Percentiles rank a stretch among this genome's conserved stretches.
Conservation (phyloP, 1,140 invertebrate species). For the Orchestia grillus region DNA sequence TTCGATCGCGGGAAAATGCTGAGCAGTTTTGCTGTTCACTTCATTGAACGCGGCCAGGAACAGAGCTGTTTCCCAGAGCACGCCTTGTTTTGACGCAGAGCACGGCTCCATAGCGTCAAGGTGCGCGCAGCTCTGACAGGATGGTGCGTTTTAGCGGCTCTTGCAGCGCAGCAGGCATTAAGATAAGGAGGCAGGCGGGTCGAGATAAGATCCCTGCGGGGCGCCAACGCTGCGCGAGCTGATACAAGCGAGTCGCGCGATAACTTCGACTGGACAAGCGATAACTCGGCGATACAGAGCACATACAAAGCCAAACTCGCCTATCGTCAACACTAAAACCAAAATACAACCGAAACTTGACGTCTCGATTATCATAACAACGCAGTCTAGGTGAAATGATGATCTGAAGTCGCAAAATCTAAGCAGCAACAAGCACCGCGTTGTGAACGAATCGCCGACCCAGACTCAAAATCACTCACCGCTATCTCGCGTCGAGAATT, state of each 20-base stretch:
- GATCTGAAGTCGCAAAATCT: neutral
- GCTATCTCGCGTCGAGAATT: neutral
- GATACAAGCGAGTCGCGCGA: neutral
- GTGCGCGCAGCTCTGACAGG: neutral
- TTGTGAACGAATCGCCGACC: neutral
- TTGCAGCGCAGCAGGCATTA: neutral
- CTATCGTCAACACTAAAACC: neutral
- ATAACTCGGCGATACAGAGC: neutral
- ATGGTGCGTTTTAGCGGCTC: neutral
- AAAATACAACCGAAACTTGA: neutral
- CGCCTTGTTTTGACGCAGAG: too few species aligned
- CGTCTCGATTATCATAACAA: neutral
- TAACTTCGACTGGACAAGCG: neutral
- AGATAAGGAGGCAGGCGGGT: neutral
- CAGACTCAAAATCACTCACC: neutral
- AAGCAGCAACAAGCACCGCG: neutral
- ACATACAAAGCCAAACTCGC: neutral
- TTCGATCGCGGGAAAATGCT: too few species aligned
- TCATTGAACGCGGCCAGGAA: too few species aligned
- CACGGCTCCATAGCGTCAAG: neutral
- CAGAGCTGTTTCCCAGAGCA: too few species aligned
- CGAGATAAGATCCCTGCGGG: neutral
- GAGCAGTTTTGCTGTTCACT: too few species aligned
- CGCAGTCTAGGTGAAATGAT: neutral
- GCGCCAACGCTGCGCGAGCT: neutral